Percentiles rank a stretch among this genome's conserved stretches.
These are phyloP conservation scores for Mionectes macconnelli DNA, from an alignment of 2,113 vertebrate genomes.

Conservation along the genomic window DNA sequence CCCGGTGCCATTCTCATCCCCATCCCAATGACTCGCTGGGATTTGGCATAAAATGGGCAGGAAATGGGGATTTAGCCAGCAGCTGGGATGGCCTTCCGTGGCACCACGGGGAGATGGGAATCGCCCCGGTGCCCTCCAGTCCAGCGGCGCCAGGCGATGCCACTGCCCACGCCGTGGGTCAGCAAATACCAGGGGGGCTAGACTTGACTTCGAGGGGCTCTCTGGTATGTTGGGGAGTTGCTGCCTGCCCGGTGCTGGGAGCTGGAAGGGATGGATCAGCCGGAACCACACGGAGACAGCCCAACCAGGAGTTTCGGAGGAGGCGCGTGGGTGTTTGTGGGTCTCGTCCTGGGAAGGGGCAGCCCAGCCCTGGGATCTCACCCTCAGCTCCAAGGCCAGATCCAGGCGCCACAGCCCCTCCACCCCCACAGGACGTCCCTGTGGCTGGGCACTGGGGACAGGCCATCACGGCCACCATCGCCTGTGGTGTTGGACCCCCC, in stretches of 20 bases:
- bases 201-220: background rate
- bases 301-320: background rate
- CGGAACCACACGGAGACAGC: background rate
- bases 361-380: background rate
- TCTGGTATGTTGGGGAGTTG: rapidly evolving
- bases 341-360: background rate
- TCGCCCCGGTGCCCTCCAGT: background rate
- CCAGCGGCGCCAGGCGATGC: background rate
- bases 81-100: background rate
- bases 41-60: background rate
- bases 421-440: background rate
- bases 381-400: background rate
- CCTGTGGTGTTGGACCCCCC: background rate
- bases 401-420: background rate
- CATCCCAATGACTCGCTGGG: rapidly evolving
- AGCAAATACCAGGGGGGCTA: rapidly evolving
- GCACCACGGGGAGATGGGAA: background rate
- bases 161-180: background rate
- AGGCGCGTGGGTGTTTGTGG: background rate
- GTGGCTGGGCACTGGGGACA: background rate
- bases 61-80: background rate
- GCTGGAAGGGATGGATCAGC: background rate
- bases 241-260: background rate
- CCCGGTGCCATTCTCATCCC: background rate
- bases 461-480: background rate